phyloP scores from a whole-genome alignment of 2,797 vertebrate species.

The Dryobates pubescens region DNA sequence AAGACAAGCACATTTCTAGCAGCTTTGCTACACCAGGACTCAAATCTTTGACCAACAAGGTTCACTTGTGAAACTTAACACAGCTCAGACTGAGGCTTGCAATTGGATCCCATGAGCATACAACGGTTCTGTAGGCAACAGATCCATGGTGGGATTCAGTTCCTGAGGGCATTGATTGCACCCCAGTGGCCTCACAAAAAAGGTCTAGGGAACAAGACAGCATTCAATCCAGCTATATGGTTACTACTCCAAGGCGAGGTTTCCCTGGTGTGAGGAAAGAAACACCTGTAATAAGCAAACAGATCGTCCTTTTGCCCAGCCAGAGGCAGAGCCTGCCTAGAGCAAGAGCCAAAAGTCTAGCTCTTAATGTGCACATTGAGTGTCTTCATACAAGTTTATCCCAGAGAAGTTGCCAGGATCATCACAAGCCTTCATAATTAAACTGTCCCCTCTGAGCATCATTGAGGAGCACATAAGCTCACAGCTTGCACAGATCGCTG shows the following conservation, averaged over 20 bases:
- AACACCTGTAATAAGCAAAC: not conserved
- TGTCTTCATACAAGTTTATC: not conserved
- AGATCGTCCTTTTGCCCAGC: not conserved
- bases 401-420: not conserved
- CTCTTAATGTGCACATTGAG: not conserved
- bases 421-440: not conserved
- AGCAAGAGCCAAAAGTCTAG: not conserved
- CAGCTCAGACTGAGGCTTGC: not conserved
- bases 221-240: not conserved
- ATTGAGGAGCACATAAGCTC: not conserved
- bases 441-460: not conserved
- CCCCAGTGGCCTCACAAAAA: not conserved
- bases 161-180: not conserved
- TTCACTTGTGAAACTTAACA: not conserved
- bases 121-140: not conserved
- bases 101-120: not conserved
- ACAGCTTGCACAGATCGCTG: not conserved
- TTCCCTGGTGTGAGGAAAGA: not conserved
- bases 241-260: not conserved
- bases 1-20: constrained; percentile 4
- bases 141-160: not conserved
- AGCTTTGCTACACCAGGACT: not conserved
- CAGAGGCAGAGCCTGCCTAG: not conserved
- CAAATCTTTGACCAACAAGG: not conserved
- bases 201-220: not conserved